phyloP scores from a whole-genome alignment of 2,113 vertebrate genomes.

The Recurvirostra avosetta region DNA sequence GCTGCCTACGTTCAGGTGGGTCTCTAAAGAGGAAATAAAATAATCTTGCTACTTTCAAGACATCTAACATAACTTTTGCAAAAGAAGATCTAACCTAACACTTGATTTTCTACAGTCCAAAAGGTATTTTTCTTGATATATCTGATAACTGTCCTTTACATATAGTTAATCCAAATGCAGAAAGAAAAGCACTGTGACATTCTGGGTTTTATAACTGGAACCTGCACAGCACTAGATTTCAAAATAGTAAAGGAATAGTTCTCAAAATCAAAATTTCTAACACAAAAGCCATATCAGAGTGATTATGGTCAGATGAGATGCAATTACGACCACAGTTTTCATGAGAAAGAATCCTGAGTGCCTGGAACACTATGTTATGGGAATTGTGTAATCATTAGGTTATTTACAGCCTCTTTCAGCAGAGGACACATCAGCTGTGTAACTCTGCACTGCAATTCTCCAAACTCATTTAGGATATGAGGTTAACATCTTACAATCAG shows the following conservation, averaged over 20 bases:
- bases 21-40: background rate
- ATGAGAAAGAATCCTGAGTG: background rate
- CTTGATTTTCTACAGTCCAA: background rate
- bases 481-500: background rate
- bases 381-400: background rate
- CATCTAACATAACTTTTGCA: background rate
- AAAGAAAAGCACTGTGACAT: background rate
- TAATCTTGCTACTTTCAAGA: background rate
- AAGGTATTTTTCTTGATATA: background rate
- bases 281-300: background rate
- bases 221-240: background rate
- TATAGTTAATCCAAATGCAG: background rate
- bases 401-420: background rate
- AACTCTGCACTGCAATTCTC: background rate
- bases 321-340: background rate
- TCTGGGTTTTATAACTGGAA: background rate
- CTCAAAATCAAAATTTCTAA: background rate
- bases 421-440: background rate
- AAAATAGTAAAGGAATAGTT: background rate
- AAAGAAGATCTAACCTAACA: background rate
- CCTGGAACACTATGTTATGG: background rate
- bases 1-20: background rate
- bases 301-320: background rate
- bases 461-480: background rate
- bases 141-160: background rate